A percentile compares a stretch with the other conserved stretches of the same genome.
These are phyloP conservation scores for Auanema freiburgensis DNA, from an alignment of 2,888 invertebrate species.

Conservation along the genomic window DNA sequence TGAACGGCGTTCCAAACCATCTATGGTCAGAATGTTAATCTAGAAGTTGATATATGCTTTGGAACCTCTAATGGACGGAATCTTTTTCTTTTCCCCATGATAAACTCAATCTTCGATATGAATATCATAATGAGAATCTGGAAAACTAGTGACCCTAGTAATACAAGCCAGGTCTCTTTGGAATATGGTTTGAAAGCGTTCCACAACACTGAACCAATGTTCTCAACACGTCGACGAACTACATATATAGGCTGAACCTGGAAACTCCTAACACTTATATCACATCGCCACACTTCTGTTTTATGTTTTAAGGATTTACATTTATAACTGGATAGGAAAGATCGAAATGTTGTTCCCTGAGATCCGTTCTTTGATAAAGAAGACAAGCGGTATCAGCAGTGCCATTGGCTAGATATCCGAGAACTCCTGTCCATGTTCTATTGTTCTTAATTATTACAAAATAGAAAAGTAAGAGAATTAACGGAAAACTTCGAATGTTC, in stretches of 20 bases:
- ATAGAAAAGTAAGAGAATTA: background rate
- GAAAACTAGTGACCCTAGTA: constrained; percentile 35
- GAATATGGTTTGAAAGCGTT: constrained; percentile 54
- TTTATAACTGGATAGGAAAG: constrained; percentile 49
- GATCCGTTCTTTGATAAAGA: constrained; percentile 47
- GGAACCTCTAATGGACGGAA: constrained; percentile 43
- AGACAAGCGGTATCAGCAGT: constrained; percentile 47
- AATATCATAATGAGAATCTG: constrained; percentile 27
- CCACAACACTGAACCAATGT: constrained; percentile 42
- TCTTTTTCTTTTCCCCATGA: constrained; percentile 27
- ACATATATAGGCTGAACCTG: constrained; percentile 46
- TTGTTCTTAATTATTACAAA: constrained; percentile 8
- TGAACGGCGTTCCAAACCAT: constrained; percentile 49
- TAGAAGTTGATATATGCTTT: too few relatives aligned
- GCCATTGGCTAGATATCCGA: constrained; percentile 47
- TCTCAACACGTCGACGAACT: constrained; percentile 24
- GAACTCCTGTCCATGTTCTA: constrained; percentile 44
- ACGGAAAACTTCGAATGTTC: constrained; percentile 21
- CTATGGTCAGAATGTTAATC: constrained; percentile 24
- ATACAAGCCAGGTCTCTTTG: constrained; percentile 34
- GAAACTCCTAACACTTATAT: background rate
- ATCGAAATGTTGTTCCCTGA: constrained; percentile 38
- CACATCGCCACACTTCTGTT: background rate
- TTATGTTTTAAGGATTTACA: constrained; percentile 19
- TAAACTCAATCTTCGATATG: constrained; percentile 39